Evolutionary conservation across 2,888 invertebrate genomes (phyloP), one percentile per base, ranked within the genome.

Genomic region (Nomada ruficornis): DNA sequence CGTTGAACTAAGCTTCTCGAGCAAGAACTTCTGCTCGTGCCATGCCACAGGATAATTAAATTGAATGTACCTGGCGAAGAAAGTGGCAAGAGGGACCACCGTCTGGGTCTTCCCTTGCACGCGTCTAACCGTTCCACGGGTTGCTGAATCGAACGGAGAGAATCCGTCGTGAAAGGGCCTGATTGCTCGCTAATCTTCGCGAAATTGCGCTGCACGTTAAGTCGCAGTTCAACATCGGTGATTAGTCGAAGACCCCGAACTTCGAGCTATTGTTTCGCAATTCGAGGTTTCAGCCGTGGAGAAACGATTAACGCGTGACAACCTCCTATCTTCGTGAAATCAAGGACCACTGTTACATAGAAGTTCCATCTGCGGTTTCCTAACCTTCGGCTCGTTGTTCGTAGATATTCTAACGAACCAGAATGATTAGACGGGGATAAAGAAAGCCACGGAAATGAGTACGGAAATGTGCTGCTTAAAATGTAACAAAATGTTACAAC

Each of bases 111-210:
- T 65, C 67, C 68, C 63, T 70, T 70, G 70, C 18, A 18, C 68
- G 55, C 64, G 60, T 75, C 77, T 75, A 73, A 63, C 83, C 75
- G 78, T 86, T 86, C 69, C 75, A 67, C 54, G 76, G 65, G 71
- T 60, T 76, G 81, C 80, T 89, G 89, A 89, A 85, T 85, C 89
- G 86, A 88, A 89, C 75, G 84, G 77, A 78, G 83, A 79, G 84
- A 73, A 87, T 87, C 80, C 79, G 71, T 84, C 87, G 76, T 88
- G 88, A 88, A 88, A 89, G 88, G 88, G 70, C 74, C 86, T 88
- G 88, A 88, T 89, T 89, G 88, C 89, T 88, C 88, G 84, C 89
- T 89, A 88, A 88, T 88, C 88, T 88, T 88, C 84, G 79, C 86
- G 81, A 88, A 88, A 88, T 89, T 88, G 81, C 88, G 69, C 88